These are phyloP conservation scores for Semotilus atromaculatus DNA, from an alignment of 2,797 vertebrate species.

Conservation along the genomic window DNA sequence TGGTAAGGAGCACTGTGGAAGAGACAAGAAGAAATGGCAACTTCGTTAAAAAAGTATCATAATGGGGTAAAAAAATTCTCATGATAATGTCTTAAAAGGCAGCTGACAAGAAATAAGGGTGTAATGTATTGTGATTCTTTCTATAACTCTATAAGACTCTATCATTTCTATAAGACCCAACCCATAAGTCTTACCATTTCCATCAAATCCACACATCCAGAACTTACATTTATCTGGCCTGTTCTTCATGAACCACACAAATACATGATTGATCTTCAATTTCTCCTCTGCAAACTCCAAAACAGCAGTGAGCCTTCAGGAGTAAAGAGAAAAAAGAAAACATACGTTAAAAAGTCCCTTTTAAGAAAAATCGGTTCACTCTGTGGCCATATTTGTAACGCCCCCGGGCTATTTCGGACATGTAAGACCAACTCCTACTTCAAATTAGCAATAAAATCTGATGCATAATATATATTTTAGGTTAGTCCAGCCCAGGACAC, in stretches of 20 bases:
- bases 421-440: not conserved
- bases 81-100: not conserved
- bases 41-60: not conserved
- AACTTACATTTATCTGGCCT: constrained; percentile 85
- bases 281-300: constrained; percentile 87
- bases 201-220: not conserved
- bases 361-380: not conserved
- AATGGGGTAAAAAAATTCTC: not conserved
- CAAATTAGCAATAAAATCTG: not conserved
- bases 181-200: not conserved
- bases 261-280: constrained; percentile 85
- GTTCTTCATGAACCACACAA: constrained; percentile 86
- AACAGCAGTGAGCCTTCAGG: constrained; percentile 69
- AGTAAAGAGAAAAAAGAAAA: not conserved
- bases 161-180: not conserved
- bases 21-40: constrained; percentile 15
- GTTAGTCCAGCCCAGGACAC: not conserved
- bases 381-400: not conserved
- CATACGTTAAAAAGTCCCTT: not conserved
- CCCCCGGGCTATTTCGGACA: not conserved
- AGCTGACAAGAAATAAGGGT: too few relatives aligned
- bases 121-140: not conserved
- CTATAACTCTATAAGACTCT: not conserved
- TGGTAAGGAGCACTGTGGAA: constrained; percentile 79
- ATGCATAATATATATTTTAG: not conserved